Conservation (phyloP, 2,888 invertebrate genomes). For the Drepanosiphum platanoidis region DNA sequence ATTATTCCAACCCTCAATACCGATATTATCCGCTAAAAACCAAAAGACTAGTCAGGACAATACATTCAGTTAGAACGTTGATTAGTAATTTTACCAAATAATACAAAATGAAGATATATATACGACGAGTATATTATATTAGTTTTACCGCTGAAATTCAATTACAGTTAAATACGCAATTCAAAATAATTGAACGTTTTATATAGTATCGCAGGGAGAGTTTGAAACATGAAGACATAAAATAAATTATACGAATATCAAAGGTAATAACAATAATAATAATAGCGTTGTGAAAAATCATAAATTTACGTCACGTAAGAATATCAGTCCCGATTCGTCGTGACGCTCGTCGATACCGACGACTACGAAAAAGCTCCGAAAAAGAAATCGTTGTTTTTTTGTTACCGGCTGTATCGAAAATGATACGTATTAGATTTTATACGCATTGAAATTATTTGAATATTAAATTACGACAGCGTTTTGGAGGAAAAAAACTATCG, state of each 20-base stretch:
- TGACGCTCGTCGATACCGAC: no score
- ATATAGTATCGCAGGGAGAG: not conserved
- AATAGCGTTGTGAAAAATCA: not conserved
- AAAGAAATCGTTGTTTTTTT: not conserved
- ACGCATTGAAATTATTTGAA: slow-evolving; percentile 22
- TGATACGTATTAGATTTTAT: not conserved
- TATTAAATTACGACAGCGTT: slow-evolving; percentile 53
- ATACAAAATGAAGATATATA: no score
- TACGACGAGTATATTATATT: no score
- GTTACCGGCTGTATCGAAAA: not conserved
- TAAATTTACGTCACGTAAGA: not conserved
- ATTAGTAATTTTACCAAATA: no score
- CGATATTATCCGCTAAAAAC: no score
- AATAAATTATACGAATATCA: not conserved
- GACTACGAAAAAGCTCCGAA: slow-evolving; percentile 7
- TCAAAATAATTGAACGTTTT: not conserved
- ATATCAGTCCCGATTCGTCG: not conserved
- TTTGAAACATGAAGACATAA: not conserved
- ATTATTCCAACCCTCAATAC: no score
- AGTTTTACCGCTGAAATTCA: not conserved
- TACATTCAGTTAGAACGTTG: no score
- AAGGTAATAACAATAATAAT: not conserved
- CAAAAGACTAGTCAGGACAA: no score
- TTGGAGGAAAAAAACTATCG: slow-evolving; percentile 39
- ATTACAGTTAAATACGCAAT: not conserved